Evolutionary conservation across 2,113 vertebrate species (phyloP).

Genomic region (Cavia porcellus): DNA sequence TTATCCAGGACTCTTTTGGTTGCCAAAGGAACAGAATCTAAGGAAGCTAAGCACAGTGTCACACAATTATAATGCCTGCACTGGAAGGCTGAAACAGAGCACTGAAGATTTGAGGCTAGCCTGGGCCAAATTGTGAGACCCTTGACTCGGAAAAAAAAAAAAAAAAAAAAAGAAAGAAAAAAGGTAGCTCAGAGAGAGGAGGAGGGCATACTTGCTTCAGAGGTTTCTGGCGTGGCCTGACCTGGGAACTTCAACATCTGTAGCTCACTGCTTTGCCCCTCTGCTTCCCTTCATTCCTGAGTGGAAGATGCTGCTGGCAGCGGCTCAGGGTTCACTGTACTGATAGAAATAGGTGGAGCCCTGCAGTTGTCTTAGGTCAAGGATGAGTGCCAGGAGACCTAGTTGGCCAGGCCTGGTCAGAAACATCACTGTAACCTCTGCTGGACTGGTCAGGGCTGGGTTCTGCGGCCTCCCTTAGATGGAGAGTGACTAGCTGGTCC

Average conservation of each 20-base stretch:
- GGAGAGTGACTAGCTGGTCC: not conserved
- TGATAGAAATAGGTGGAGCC: not conserved
- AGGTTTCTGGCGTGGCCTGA: not conserved
- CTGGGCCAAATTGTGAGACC: not conserved
- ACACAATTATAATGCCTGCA: not conserved
- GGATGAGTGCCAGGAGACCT: not conserved
- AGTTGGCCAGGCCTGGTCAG: not conserved
- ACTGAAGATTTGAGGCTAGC: not conserved
- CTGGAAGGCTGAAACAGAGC: not conserved
- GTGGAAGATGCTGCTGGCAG: not conserved
- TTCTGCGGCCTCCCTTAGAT: not conserved
- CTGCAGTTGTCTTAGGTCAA: not conserved
- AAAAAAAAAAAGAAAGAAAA: not conserved
- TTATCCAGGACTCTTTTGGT: not conserved
- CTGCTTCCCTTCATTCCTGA: not conserved
- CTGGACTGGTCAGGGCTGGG: not conserved
- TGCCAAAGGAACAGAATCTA: not conserved
- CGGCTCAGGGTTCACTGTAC: not conserved
- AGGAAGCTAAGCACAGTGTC: not conserved
- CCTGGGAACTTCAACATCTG: not conserved
- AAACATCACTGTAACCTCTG: not conserved
- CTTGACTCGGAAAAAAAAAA: too few species aligned
- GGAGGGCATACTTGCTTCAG: not conserved
- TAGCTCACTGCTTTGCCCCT: not conserved
- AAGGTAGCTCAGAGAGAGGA: not conserved